These are phyloP conservation scores for Cantharis flavilabris DNA, from an alignment of 2,888 invertebrate genomes.

Conservation along the genomic window DNA sequence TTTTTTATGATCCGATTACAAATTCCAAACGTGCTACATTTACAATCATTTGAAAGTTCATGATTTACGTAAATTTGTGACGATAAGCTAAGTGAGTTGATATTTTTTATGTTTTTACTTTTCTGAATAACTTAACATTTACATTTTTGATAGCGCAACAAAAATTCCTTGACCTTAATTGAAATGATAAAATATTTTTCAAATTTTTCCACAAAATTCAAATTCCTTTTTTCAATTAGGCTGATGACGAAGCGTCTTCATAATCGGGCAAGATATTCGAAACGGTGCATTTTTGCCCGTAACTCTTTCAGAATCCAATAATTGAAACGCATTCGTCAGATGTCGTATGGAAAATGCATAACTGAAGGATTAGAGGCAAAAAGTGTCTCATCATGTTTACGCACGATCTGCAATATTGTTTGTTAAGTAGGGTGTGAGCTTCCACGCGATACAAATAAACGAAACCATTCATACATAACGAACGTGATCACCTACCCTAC, in stretches of 20 bases:
- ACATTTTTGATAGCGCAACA: neutral
- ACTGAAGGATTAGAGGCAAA: slow-evolving; percentile 21
- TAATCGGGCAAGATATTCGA: neutral
- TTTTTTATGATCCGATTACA: slow-evolving; percentile 21
- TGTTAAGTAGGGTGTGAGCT: slow-evolving; percentile 9
- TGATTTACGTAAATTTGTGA: neutral
- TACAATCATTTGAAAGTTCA: slow-evolving; percentile 6
- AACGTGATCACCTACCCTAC: slow-evolving; percentile 1
- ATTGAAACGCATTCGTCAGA: slow-evolving; percentile 33
- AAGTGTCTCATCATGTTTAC: slow-evolving; percentile 23
- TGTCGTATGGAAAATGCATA: slow-evolving; percentile 15
- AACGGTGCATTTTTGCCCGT: neutral
- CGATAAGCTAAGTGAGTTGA: slow-evolving; percentile 11
- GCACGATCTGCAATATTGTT: slow-evolving; percentile 19
- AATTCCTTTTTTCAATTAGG: neutral
- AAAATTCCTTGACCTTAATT: slow-evolving; percentile 1
- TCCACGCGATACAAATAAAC: slow-evolving; percentile 1
- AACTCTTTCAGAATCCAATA: slow-evolving; percentile 24
- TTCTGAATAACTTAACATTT: neutral
- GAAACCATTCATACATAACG: neutral
- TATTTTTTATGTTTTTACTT: slow-evolving; percentile 4
- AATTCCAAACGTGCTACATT: slow-evolving; percentile 12
- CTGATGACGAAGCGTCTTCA: neutral
- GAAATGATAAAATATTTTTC: neutral
- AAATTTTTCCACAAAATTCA: neutral